A percentile compares a stretch with the other conserved stretches of the same genome.
Conservation (phyloP, 2,113 vertebrate genomes). For the Ophiodon elongatus region DNA sequence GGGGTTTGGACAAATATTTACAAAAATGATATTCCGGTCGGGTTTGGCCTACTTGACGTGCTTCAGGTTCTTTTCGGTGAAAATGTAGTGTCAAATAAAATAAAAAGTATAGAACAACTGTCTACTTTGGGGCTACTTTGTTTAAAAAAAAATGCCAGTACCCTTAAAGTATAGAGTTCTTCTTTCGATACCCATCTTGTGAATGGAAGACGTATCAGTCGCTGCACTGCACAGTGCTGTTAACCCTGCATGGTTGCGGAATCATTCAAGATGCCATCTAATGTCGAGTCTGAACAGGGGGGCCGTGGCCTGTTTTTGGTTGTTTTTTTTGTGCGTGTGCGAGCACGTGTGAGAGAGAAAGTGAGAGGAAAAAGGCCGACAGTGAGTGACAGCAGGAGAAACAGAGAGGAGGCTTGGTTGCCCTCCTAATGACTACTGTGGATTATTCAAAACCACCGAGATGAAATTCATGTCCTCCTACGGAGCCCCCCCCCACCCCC, state of each 20-base stretch:
- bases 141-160: no score
- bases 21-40: not conserved
- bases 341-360: slow-evolving; percentile 35
- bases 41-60: not conserved
- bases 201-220: no score
- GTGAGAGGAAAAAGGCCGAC: slow-evolving; percentile 41
- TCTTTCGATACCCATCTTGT: no score
- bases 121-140: not conserved
- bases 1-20: not conserved
- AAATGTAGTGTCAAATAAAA: not conserved
- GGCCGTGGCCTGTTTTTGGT: no score
- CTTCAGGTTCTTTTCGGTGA: not conserved
- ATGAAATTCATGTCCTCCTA: slow-evolving; percentile 71
- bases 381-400: slow-evolving; percentile 66
- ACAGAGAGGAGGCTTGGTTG: slow-evolving; percentile 68
- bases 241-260: no score
- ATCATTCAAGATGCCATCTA: slow-evolving; percentile 14
- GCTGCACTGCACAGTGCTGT: no score
- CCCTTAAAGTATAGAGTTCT: no score
- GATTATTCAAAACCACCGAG: slow-evolving; percentile 74
- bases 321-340: slow-evolving; percentile 14
- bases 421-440: slow-evolving; percentile 71
- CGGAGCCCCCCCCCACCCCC: slow-evolving; percentile 61
- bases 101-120: not conserved
- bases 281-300: slow-evolving; percentile 14